Conservation (phyloP, 2,797 vertebrate genomes). For the Anniella stebbinsi region DNA sequence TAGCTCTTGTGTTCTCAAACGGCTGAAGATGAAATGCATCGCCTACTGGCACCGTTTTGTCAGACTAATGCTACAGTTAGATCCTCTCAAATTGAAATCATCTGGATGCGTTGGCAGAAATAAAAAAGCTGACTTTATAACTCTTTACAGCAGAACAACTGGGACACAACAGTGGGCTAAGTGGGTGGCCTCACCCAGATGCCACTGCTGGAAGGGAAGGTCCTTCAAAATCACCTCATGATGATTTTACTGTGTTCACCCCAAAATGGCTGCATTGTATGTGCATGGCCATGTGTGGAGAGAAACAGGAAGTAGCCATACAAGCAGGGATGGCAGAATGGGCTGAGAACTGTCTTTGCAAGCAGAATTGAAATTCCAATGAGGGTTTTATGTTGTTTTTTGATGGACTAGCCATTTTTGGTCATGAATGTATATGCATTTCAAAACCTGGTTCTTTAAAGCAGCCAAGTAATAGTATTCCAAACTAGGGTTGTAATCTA, state of each 20-base stretch:
- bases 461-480: not conserved
- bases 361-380: conserved; percentile 49
- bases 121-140: conserved; percentile 70
- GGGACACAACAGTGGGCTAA: conserved; percentile 75
- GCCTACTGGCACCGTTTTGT: conserved; percentile 70
- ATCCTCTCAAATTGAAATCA: conserved; percentile 79
- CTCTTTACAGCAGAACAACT: conserved; percentile 71
- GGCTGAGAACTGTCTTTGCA: conserved; percentile 12
- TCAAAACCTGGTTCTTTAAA: not conserved
- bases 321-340: conserved; percentile 35
- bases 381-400: conserved; percentile 39
- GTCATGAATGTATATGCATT: not conserved
- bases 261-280: not conserved
- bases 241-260: conserved; percentile 14
- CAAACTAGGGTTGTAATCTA: not conserved
- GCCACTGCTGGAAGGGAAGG: conserved; percentile 61
- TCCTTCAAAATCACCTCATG: conserved; percentile 63
- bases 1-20: conserved; percentile 48
- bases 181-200: conserved; percentile 74
- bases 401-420: conserved; percentile 23
- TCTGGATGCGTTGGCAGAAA: conserved; percentile 73
- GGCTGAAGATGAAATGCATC: conserved; percentile 56
- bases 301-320: not conserved
- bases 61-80: conserved; percentile 70
- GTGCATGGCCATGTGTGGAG: not conserved